phyloP scores from a whole-genome alignment of 2,113 vertebrate species.

The Corythornis vintsioides region DNA sequence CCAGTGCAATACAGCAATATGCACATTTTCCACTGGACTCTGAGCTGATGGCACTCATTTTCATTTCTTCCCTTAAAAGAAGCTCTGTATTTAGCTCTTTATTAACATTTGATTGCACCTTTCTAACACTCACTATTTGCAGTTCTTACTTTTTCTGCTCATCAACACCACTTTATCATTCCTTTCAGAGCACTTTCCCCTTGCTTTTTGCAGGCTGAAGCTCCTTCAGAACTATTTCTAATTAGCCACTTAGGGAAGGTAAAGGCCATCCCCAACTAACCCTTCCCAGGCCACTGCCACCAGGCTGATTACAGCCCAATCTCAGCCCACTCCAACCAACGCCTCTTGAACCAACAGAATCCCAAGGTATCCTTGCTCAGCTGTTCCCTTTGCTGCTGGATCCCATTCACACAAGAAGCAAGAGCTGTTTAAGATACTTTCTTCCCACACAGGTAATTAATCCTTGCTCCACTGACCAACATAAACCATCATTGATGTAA shows the following conservation, averaged over 20 bases:
- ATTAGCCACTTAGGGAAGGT: background rate
- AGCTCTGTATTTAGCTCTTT: background rate
- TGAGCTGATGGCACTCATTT: background rate
- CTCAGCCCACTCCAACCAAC: background rate
- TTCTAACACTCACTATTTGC: background rate
- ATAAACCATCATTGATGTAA: background rate
- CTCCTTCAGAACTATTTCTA: background rate
- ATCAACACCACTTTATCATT: background rate
- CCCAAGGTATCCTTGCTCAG: background rate
- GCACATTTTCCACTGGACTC: background rate
- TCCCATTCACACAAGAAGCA: background rate
- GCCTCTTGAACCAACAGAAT: constrained; percentile 14
- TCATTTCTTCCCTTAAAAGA: background rate
- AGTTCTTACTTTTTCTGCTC: background rate
- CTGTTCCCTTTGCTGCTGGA: background rate
- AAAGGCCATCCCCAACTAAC: background rate
- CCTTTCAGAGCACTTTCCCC: background rate
- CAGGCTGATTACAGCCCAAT: background rate
- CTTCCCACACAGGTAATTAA: background rate
- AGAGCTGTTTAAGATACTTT: background rate
- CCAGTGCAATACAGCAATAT: background rate
- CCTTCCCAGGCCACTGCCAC: background rate
- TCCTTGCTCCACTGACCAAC: background rate
- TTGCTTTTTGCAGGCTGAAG: background rate
- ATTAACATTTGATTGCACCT: background rate